phyloP scores from a whole-genome alignment of 2,797 vertebrate species.

The Pipistrellus nathusii region DNA sequence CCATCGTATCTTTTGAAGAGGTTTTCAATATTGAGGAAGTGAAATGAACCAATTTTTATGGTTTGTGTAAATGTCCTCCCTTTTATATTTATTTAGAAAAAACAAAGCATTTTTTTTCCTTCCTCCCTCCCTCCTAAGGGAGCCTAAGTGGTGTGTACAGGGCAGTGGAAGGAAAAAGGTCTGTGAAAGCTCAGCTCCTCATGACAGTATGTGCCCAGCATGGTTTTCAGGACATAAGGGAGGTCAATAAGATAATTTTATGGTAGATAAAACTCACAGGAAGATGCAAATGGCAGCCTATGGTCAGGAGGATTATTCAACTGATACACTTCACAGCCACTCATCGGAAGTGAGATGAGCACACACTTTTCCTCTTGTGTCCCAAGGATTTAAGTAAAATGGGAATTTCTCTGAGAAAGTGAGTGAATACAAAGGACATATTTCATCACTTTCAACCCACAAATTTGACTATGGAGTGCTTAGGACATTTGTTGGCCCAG shows the following conservation, averaged over 20 bases:
- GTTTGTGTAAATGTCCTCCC: not conserved
- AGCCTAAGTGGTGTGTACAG: not conserved
- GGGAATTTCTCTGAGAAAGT: not conserved
- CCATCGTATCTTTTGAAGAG: not conserved
- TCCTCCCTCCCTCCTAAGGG: not conserved
- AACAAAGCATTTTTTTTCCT: not conserved
- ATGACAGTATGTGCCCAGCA: not conserved
- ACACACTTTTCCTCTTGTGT: not conserved
- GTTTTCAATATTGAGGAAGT: slow-evolving; percentile 9
- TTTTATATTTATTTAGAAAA: not conserved
- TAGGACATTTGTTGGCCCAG: not conserved
- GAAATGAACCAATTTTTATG: not conserved
- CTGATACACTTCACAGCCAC: not conserved
- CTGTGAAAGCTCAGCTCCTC: not conserved
- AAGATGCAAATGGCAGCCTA: not conserved
- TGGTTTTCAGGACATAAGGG: not conserved
- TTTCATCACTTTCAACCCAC: not conserved
- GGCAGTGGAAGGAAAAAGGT: not conserved
- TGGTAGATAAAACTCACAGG: not conserved
- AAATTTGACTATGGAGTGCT: not conserved
- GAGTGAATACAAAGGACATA: not conserved
- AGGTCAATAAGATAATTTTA: not conserved
- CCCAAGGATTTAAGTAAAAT: slow-evolving; percentile 7
- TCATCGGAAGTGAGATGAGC: not conserved
- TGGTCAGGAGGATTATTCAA: not conserved